Base-by-base conservation (phyloP, 1,140 invertebrate species). In the Campoletis sonorensis region DNA sequence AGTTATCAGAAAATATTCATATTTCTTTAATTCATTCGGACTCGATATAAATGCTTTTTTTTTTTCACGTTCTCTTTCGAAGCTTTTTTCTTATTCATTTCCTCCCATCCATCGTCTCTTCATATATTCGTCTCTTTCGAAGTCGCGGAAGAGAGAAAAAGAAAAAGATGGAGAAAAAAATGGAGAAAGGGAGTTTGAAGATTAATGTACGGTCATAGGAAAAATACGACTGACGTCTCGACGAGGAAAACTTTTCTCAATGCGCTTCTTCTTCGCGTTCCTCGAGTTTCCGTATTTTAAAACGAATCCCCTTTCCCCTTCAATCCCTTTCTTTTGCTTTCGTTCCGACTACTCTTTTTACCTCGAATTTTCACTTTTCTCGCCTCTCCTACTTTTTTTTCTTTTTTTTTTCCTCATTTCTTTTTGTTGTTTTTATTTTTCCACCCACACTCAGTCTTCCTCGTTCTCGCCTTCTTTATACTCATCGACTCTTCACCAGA, bases 241-340 rank as follows among this genome's bases (percentile, higher is more conserved):
- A 72, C 72, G 77, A 81, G 70, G 79, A 82, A 84, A 84, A 85
- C 83, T 85, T 80, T 85, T 77, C 84, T 68, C n/a, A 45, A 26
- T 37, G 79, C 37, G 75, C 49, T 64, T 61, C 75, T 78, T 61
- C 27, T 45, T 45, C 27, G 75, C 51, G 75, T 78, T 37, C 23
- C 64, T 70, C 13, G 40, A 75, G 23, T 27, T 75, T 54, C 51
- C 51, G 37, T 16, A 45, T 68, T 79, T 79, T 54, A 79, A 68
- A 67, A 45, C 67, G 27, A 51, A 72, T 58, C 37, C 61, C 77
- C 27, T 70, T 49, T 27, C 67, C 45, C 45, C 67, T 68, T 79
- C 0, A 27, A 45, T 61, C 16, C 40, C 58, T 64, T 37, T 21
- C 18, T 18, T 4, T 45, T 18, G 8, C 18, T 37, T 51, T 54